Percentiles rank a stretch among this genome's conserved stretches.
These are phyloP conservation scores for Lycia hirtaria DNA, from an alignment of 2,888 invertebrate genomes.

Conservation along the genomic window DNA sequence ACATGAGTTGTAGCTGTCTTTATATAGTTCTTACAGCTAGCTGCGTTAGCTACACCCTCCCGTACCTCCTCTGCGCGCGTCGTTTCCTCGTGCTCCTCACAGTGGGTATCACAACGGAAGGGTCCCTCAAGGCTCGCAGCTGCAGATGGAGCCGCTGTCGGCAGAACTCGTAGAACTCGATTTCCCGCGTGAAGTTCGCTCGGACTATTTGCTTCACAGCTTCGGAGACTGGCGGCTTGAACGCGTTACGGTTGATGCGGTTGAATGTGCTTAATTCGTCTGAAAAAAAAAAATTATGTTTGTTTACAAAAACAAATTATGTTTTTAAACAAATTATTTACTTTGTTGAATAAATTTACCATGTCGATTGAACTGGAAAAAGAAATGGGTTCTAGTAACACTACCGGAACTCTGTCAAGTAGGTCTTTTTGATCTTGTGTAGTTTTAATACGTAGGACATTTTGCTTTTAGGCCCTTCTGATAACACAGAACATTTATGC, in stretches of 20 bases:
- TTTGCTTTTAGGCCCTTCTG: too few species aligned
- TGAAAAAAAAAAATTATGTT: constrained; percentile 63
- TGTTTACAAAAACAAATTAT: background rate
- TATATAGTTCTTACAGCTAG: background rate
- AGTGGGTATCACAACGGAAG: constrained; percentile 60
- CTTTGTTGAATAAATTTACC: too few species aligned
- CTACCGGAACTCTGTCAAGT: too few species aligned
- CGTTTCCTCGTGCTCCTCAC: constrained; percentile 53
- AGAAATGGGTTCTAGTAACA: too few species aligned
- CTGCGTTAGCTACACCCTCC: constrained; percentile 33
- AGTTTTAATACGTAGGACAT: too few species aligned
- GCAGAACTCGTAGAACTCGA: constrained; percentile 96
- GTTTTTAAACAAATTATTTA: background rate
- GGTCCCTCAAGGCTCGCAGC: constrained; percentile 89
- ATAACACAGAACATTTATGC: too few species aligned
- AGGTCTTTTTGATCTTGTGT: too few species aligned
- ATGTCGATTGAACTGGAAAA: too few species aligned
- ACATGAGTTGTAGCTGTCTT: background rate
- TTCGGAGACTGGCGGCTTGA: constrained; percentile 94
- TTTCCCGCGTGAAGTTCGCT: constrained; percentile 94
- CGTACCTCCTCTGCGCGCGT: constrained; percentile 46
- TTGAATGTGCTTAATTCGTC: constrained; percentile 91
- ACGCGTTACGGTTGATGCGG: constrained; percentile 93
- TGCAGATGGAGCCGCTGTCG: constrained; percentile 93
- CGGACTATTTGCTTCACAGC: constrained; percentile 94